Evolutionary conservation across 2,888 invertebrate species (phyloP).

Genomic region (Formica aserva): DNA sequence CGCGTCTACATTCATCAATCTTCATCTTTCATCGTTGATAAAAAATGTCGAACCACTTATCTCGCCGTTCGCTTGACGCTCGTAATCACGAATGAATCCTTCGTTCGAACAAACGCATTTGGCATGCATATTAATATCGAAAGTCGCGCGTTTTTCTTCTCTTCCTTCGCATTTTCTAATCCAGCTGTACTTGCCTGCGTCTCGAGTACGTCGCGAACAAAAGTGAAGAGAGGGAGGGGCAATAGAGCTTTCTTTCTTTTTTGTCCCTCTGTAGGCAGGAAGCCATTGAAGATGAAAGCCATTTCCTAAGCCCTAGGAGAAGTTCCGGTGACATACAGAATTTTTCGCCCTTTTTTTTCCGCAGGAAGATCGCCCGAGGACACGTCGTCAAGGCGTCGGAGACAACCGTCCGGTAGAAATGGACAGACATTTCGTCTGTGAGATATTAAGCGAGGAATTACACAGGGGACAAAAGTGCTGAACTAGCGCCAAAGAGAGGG

Average conservation of each 20-base stretch:
- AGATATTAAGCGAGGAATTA: conserved; percentile 20
- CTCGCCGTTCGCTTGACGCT: conserved; percentile 16
- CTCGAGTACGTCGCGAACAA: conserved; percentile 40
- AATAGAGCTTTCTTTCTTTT: background rate
- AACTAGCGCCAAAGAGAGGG: background rate
- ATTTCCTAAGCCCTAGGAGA: conserved; percentile 60
- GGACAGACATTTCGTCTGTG: conserved; percentile 12
- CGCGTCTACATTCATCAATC: conserved; percentile 40
- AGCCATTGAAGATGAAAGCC: conserved; percentile 61
- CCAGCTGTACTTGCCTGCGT: background rate
- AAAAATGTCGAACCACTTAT: conserved; percentile 49
- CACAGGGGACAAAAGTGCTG: conserved; percentile 39
- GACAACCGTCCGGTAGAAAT: conserved; percentile 22
- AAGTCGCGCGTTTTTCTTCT: background rate
- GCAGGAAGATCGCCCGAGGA: background rate
- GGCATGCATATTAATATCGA: conserved; percentile 7
- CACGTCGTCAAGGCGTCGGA: background rate
- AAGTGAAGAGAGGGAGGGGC: background rate
- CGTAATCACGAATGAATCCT: background rate
- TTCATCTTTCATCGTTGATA: conserved; percentile 45
- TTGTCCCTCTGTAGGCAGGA: conserved; percentile 5
- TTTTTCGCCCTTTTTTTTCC: conserved; percentile 16
- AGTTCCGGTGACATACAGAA: conserved; percentile 43
- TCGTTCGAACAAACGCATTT: conserved; percentile 3
- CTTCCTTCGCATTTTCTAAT: background rate